Percentiles rank a stretch among this genome's conserved stretches.
Conservation (phyloP, 2,113 vertebrate species). For the Hemibagrus wyckioides region DNA sequence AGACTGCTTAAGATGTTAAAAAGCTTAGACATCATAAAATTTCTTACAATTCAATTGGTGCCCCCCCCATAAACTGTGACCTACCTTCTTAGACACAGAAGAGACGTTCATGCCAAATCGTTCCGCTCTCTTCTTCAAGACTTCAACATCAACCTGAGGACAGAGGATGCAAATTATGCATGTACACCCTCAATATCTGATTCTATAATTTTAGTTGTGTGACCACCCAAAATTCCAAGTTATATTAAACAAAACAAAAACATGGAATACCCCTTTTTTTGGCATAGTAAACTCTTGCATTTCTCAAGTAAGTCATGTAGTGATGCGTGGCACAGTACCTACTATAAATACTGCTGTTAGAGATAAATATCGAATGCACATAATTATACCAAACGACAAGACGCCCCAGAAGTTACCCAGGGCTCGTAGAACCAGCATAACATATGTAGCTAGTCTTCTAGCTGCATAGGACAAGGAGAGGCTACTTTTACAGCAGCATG, state of each 20-base stretch:
- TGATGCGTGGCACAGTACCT: background rate
- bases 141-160: constrained; percentile 79
- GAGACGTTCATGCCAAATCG: constrained; percentile 87
- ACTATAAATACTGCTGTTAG: background rate
- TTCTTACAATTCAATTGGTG: background rate
- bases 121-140: constrained; percentile 84
- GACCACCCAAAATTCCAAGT: background rate
- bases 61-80: background rate
- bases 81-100: constrained; percentile 84
- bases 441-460: background rate
- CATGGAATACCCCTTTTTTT: too few relatives aligned
- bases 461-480: too few relatives aligned
- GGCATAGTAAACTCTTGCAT: background rate
- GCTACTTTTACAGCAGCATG: background rate
- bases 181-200: background rate
- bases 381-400: background rate
- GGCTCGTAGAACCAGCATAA: background rate
- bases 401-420: background rate
- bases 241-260: background rate
- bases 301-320: background rate
- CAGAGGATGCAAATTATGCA: background rate
- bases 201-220: background rate
- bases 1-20: background rate
- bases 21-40: background rate
- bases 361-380: background rate